These are phyloP conservation scores for Taeniopygia guttata DNA, from an alignment of 2,797 vertebrate genomes.

Conservation along the genomic window DNA sequence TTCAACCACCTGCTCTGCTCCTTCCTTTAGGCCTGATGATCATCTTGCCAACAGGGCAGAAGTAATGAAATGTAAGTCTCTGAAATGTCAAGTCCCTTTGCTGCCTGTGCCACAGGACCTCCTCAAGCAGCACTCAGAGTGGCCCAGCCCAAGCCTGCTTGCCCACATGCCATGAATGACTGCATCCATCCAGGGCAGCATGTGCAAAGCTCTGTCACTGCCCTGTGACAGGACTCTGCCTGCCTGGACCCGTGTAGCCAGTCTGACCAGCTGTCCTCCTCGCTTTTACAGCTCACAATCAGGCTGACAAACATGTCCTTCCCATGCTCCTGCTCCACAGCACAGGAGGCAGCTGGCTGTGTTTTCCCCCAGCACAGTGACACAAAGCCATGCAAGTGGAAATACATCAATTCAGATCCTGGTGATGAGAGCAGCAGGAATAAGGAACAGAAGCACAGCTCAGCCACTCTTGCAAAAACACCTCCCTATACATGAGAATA, in stretches of 20 bases:
- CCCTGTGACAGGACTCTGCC: background rate
- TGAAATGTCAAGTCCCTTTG: background rate
- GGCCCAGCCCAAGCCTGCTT: background rate
- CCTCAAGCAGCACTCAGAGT: background rate
- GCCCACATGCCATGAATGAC: background rate
- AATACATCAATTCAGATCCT: fast-evolving
- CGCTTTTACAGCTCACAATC: background rate
- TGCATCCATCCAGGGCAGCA: background rate
- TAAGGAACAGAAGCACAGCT: background rate
- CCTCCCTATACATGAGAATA: background rate
- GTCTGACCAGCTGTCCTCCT: background rate
- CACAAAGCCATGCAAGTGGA: background rate
- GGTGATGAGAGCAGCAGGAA: background rate
- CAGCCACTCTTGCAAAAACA: background rate
- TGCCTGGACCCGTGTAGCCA: background rate
- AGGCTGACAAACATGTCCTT: background rate
- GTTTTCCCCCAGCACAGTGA: background rate
- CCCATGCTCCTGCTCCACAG: background rate
- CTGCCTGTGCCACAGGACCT: background rate
- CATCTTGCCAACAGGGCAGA: fast-evolving
- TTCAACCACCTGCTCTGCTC: background rate
- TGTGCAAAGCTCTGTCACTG: background rate
- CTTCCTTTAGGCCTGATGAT: background rate
- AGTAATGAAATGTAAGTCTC: fast-evolving
- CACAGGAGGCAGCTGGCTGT: background rate